A percentile compares a stretch with the other conserved stretches of the same genome.
These are phyloP conservation scores for Sialis fuliginosa DNA, from an alignment of 2,888 invertebrate genomes.

Conservation along the genomic window DNA sequence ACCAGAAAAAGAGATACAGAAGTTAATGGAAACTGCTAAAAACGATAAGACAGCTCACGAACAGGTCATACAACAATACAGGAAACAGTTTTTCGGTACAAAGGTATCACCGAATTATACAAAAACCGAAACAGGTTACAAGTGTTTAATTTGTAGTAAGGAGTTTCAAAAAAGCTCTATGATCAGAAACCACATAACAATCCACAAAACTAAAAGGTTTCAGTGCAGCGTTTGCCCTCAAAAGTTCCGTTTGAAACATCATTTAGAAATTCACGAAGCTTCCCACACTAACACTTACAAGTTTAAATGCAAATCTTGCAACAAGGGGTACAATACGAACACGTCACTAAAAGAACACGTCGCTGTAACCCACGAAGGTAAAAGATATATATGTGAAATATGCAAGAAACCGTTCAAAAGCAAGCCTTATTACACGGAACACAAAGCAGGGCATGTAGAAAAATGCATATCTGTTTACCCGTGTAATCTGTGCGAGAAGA, in stretches of 20 bases:
- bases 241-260: slow-evolving; percentile 20
- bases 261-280: slow-evolving; percentile 18
- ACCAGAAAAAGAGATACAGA: too few species aligned
- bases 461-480: neutral
- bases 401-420: slow-evolving; percentile 21
- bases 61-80: too few species aligned
- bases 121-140: too few species aligned
- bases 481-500: slow-evolving; percentile 7
- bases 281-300: slow-evolving; percentile 6
- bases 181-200: slow-evolving; percentile 6
- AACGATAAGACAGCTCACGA: too few species aligned
- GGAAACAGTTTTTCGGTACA: too few species aligned
- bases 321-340: slow-evolving; percentile 16
- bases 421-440: slow-evolving; percentile 23
- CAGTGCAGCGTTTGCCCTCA: slow-evolving; percentile 8
- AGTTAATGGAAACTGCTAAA: too few species aligned
- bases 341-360: slow-evolving; percentile 37
- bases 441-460: slow-evolving; percentile 14
- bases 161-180: slow-evolving; percentile 5
- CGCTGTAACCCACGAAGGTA: slow-evolving; percentile 35
- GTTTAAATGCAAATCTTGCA: neutral
- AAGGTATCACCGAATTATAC: too few species aligned
- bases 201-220: slow-evolving; percentile 4
- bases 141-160: too few species aligned
- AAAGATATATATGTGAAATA: slow-evolving; percentile 25